These are phyloP conservation scores for Platycheirus albimanus DNA, from an alignment of 2,888 invertebrate genomes.

Conservation along the genomic window DNA sequence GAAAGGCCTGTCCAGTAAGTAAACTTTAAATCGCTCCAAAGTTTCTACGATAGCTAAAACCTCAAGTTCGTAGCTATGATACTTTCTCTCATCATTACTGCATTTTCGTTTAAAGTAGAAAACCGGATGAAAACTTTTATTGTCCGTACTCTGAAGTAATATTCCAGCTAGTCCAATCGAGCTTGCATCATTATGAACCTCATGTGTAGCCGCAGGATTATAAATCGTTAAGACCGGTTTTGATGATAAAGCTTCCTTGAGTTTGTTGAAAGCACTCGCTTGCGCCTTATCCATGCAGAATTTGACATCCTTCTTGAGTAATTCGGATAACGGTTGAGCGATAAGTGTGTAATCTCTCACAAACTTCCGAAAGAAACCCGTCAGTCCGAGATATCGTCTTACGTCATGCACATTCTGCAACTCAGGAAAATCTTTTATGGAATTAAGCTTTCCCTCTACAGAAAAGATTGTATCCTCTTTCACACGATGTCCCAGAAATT, in stretches of 20 bases:
- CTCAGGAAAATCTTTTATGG: background rate
- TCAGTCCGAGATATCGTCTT: slow-evolving; percentile 63
- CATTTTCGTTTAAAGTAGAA: too few relatives aligned
- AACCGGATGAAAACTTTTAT: background rate
- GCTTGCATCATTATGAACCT: slow-evolving; percentile 72
- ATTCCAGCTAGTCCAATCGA: slow-evolving; percentile 70
- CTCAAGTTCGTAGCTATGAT: too few relatives aligned
- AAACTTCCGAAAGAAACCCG: slow-evolving; percentile 69
- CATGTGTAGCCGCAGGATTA: slow-evolving; percentile 46
- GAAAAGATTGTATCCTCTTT: background rate
- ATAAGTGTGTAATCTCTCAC: slow-evolving; percentile 53
- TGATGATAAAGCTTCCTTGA: slow-evolving; percentile 31
- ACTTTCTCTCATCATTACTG: too few relatives aligned
- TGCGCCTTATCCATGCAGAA: slow-evolving; percentile 42
- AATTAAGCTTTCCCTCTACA: background rate
- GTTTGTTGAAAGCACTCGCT: slow-evolving; percentile 28
- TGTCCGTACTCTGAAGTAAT: slow-evolving; percentile 50
- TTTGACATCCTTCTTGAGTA: slow-evolving; percentile 42
- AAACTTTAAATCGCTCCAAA: too few relatives aligned
- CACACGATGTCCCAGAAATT: slow-evolving; percentile 6
- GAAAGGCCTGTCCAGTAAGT: too few relatives aligned
- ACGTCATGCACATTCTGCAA: slow-evolving; percentile 34
- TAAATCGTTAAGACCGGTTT: slow-evolving; percentile 56
- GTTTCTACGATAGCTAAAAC: too few relatives aligned
- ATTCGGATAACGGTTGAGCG: slow-evolving; percentile 19